These are phyloP conservation scores for Melanotaenia duboulayi DNA, from an alignment of 2,113 vertebrate genomes.

Conservation along the genomic window DNA sequence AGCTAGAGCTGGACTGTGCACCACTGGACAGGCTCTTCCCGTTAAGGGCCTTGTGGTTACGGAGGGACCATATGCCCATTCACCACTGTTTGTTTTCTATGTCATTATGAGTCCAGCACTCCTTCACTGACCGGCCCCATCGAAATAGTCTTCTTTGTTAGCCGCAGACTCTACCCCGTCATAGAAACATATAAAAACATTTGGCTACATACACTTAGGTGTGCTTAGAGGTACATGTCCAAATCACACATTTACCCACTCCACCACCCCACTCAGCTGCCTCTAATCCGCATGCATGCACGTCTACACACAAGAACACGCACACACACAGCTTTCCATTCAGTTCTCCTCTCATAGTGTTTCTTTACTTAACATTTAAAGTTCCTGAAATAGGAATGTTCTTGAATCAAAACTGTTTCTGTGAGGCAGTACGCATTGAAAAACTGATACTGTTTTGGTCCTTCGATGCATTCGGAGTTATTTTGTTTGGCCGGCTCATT, in stretches of 20 bases:
- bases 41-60: conserved; percentile 79
- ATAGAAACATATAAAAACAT: conserved; percentile 79
- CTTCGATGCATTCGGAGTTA: conserved; percentile 44
- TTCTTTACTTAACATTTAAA: conserved; percentile 81
- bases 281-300: conserved; percentile 40
- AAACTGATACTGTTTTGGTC: conserved; percentile 43
- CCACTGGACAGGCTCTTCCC: conserved; percentile 77
- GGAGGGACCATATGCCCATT: conserved; percentile 80
- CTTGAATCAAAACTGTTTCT: conserved; percentile 62
- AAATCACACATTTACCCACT: conserved; percentile 55
- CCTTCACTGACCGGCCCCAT: conserved; percentile 73
- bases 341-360: conserved; percentile 65
- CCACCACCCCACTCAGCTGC: not conserved
- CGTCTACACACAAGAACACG: conserved; percentile 19
- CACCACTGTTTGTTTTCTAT: conserved; percentile 83
- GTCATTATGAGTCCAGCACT: conserved; percentile 81
- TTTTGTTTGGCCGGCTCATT: conserved; percentile 54
- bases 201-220: conserved; percentile 76
- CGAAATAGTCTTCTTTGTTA: conserved; percentile 78
- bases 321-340: conserved; percentile 68
- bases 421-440: conserved; percentile 46
- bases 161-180: conserved; percentile 67
- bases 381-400: conserved; percentile 75
- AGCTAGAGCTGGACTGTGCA: conserved; percentile 51
- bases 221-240: conserved; percentile 66